A percentile compares a stretch with the other conserved stretches of the same genome.
Conservation (phyloP, 2,113 vertebrate species). For the Salvelinus alpinus region DNA sequence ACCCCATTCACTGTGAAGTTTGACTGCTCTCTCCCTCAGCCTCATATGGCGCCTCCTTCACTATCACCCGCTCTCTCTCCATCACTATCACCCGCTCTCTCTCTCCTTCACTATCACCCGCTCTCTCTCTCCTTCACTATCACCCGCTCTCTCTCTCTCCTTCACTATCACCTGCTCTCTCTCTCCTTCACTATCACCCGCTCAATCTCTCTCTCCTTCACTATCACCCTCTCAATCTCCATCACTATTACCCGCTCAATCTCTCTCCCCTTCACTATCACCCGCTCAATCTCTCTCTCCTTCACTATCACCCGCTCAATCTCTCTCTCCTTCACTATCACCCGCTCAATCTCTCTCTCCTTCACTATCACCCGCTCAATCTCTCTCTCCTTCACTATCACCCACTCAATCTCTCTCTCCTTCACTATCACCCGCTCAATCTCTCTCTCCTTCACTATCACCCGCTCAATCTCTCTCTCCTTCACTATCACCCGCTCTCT, state of each 20-base stretch:
- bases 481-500: no score
- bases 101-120: not conserved
- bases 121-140: no score
- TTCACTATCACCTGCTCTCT: no score
- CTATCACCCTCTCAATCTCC: not conserved
- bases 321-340: not conserved
- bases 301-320: not conserved
- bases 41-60: not conserved
- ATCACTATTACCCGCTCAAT: not conserved
- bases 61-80: not conserved
- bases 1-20: no score
- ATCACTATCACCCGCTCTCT: no score
- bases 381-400: not conserved
- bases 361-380: not conserved
- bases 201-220: not conserved
- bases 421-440: no score
- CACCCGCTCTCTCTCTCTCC: no score
- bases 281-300: no score
- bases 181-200: no score
- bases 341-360: not conserved
- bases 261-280: no score
- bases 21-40: slow-evolving; percentile 16
- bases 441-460: no score
- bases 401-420: not conserved
- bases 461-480: no score